A percentile compares a stretch with the other conserved stretches of the same genome.
These are phyloP conservation scores for Melopsittacus undulatus DNA, from an alignment of 2,797 vertebrate genomes.

Conservation along the genomic window DNA sequence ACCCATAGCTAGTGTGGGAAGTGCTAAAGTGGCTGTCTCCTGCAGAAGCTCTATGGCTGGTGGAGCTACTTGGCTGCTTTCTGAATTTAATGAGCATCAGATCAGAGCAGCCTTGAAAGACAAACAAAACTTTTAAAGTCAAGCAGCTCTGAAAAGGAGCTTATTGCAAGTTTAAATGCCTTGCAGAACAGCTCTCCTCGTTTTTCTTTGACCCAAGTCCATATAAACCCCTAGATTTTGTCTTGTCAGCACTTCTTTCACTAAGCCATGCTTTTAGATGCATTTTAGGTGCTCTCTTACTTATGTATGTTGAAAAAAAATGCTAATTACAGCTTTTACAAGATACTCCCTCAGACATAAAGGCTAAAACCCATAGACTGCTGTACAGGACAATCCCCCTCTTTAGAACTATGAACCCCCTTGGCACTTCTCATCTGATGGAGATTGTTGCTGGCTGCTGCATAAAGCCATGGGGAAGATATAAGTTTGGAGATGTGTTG, in stretches of 20 bases:
- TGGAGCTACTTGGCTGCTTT: slow-evolving; percentile 34
- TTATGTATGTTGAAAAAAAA: neutral
- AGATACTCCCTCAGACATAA: neutral
- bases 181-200: neutral
- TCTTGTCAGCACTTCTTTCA: neutral
- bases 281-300: neutral
- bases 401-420: neutral
- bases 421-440: neutral
- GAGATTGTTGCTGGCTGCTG: neutral
- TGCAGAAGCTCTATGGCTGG: neutral
- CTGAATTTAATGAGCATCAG: slow-evolving; percentile 30
- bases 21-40: slow-evolving; percentile 33
- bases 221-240: neutral
- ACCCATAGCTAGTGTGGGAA: slow-evolving; percentile 27
- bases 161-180: neutral
- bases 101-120: neutral
- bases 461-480: neutral
- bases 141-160: neutral
- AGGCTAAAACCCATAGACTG: neutral
- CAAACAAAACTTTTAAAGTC: neutral
- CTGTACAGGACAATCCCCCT: neutral
- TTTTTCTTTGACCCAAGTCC: neutral
- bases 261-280: neutral
- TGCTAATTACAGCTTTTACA: neutral
- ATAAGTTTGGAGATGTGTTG: neutral